Evolutionary conservation across 2,113 vertebrate species (phyloP).

Genomic region (Megalops atlanticus): DNA sequence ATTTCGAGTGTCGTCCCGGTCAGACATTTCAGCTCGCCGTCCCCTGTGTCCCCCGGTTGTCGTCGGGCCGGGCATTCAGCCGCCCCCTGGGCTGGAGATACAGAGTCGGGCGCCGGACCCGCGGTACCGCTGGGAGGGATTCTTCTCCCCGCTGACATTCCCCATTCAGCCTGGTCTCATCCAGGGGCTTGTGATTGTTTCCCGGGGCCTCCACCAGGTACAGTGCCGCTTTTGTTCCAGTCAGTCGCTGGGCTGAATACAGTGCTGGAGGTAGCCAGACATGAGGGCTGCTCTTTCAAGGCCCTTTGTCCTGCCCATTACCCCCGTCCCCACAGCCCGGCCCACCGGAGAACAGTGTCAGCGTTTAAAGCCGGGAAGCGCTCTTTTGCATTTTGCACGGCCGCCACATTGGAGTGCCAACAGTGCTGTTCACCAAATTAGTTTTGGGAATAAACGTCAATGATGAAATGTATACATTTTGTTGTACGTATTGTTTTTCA

Average conservation of each 20-base stretch:
- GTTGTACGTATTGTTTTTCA: neutral
- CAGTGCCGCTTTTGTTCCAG: conserved; percentile 87
- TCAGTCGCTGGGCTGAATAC: conserved; percentile 73
- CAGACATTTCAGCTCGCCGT: neutral
- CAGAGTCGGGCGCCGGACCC: conserved; percentile 63
- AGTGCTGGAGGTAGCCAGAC: conserved; percentile 66
- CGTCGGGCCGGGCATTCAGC: conserved; percentile 71
- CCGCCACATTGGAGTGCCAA: neutral
- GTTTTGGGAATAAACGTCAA: neutral
- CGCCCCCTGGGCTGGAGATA: conserved; percentile 69
- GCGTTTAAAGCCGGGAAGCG: conserved; percentile 40
- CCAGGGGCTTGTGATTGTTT: conserved; percentile 78
- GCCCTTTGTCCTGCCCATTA: conserved; percentile 62
- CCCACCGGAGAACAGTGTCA: conserved; percentile 46
- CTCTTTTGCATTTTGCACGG: conserved; percentile 44
- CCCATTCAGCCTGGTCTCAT: conserved; percentile 84
- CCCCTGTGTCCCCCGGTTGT: conserved; percentile 59
- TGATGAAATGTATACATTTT: too few relatives aligned
- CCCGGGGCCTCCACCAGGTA: conserved; percentile 76
- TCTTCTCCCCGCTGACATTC: conserved; percentile 73
- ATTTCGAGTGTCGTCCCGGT: neutral
- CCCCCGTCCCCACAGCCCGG: conserved; percentile 46
- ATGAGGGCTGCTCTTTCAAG: conserved; percentile 70
- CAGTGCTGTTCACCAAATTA: neutral
- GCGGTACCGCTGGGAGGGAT: conserved; percentile 63